Evolutionary conservation across 2,797 vertebrate genomes (phyloP).

Genomic region (Chrosomus eos): DNA sequence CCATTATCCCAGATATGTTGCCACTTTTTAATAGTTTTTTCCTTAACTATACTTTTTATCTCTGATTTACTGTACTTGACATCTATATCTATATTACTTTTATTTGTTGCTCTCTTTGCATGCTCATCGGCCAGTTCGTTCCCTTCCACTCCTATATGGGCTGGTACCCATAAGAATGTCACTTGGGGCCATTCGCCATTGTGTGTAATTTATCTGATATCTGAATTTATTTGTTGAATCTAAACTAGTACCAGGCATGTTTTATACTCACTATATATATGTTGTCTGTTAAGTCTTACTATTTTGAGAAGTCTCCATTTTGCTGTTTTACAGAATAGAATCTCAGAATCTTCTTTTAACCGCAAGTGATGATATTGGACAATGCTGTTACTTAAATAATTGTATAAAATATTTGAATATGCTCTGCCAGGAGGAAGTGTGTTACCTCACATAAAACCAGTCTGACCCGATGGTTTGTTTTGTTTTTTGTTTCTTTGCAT

Average conservation of each 20-base stretch:
- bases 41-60: too few relatives aligned
- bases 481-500: conserved; percentile 45
- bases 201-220: neutral
- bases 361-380: neutral
- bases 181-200: neutral
- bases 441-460: neutral
- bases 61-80: too few relatives aligned
- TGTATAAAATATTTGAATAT: neutral
- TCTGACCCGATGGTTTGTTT: neutral
- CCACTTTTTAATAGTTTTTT: too few relatives aligned
- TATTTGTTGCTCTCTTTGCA: too few relatives aligned
- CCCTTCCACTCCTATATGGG: too few relatives aligned
- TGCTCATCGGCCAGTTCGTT: too few relatives aligned
- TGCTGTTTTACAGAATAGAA: neutral
- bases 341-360: neutral
- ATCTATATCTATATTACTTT: too few relatives aligned
- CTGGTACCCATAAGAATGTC: too few relatives aligned
- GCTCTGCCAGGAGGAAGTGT: neutral
- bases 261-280: neutral
- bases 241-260: neutral
- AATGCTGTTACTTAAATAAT: neutral
- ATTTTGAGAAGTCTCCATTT: neutral
- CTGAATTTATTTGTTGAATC: too few relatives aligned
- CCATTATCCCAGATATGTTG: too few relatives aligned
- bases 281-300: neutral